Evolutionary conservation across 1,140 invertebrate genomes (phyloP).

Genomic region (Battus philenor): DNA sequence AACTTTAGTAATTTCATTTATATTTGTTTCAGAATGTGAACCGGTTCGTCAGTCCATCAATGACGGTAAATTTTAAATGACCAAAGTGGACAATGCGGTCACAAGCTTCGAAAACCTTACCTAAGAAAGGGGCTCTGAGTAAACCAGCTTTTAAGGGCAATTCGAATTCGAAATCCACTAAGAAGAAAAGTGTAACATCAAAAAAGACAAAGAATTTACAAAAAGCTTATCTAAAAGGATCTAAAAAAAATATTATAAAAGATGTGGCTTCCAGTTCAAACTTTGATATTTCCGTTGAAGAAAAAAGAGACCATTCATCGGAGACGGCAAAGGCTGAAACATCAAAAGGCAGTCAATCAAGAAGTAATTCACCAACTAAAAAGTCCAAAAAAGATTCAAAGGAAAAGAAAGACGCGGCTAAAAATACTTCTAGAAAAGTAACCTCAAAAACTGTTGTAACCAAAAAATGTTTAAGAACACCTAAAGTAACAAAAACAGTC

Average conservation of each 20-base stretch:
- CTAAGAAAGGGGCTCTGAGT: constrained; percentile 56
- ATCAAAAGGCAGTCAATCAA: constrained; percentile 33
- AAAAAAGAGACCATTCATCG: constrained; percentile 34
- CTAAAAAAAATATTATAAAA: constrained; percentile 45
- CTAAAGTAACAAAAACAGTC: constrained; percentile 34
- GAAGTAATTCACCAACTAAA: constrained; percentile 47
- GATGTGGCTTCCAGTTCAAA: constrained; percentile 24
- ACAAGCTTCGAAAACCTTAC: constrained; percentile 61
- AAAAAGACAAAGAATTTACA: constrained; percentile 52
- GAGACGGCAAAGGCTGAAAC: constrained; percentile 35
- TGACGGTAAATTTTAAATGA: constrained; percentile 49
- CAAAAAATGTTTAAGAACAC: constrained; percentile 42
- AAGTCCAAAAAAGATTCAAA: constrained; percentile 55
- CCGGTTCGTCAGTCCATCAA: constrained; percentile 42
- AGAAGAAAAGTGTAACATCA: constrained; percentile 40
- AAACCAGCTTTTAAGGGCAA: constrained; percentile 55
- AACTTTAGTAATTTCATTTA: constrained; percentile 19
- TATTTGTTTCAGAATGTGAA: constrained; percentile 67
- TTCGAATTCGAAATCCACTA: constrained; percentile 40
- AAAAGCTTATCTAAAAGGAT: constrained; percentile 39
- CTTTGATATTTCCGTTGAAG: constrained; percentile 17
- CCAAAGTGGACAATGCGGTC: constrained; percentile 65
- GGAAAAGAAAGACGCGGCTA: constrained; percentile 57
- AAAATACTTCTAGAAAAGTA: constrained; percentile 27
- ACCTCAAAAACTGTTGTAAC: constrained; percentile 35